Percentiles rank a stretch among this genome's conserved stretches.
phyloP scores from a whole-genome alignment of 2,113 vertebrate genomes.

The Boulengeromyrus knoepffleri region DNA sequence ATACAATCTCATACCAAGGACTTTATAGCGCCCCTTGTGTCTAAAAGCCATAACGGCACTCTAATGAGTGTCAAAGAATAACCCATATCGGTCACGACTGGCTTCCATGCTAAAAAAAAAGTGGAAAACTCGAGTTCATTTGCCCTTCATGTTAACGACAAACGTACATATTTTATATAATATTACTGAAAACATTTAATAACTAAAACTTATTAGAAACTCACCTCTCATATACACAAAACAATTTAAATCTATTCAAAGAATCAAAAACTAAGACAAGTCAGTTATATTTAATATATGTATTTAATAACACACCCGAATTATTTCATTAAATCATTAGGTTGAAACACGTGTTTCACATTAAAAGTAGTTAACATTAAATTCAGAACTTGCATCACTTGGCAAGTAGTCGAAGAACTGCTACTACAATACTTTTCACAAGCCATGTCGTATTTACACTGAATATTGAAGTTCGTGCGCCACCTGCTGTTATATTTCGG shows the following conservation, averaged over 20 bases:
- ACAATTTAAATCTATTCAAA: neutral
- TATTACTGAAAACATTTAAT: neutral
- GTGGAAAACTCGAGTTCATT: neutral
- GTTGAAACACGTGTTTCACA: neutral
- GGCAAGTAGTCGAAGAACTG: neutral
- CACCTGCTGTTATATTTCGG: neutral
- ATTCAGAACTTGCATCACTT: neutral
- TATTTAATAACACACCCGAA: neutral
- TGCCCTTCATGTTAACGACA: neutral
- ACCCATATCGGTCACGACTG: neutral
- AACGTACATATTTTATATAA: neutral
- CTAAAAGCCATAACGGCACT: neutral
- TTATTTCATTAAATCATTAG: neutral
- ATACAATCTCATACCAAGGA: neutral
- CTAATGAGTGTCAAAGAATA: neutral
- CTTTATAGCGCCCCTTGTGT: constrained; percentile 8
- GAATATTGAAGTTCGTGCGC: constrained; percentile 7
- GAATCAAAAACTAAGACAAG: neutral
- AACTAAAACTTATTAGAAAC: neutral
- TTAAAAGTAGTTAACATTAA: neutral
- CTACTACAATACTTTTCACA: neutral
- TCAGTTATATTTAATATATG: neutral
- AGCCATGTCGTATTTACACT: neutral
- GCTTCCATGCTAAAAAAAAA: neutral
- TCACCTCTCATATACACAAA: neutral